Evolutionary conservation across 2,113 vertebrate genomes (phyloP).

Genomic region (Salvelinus sp.): DNA sequence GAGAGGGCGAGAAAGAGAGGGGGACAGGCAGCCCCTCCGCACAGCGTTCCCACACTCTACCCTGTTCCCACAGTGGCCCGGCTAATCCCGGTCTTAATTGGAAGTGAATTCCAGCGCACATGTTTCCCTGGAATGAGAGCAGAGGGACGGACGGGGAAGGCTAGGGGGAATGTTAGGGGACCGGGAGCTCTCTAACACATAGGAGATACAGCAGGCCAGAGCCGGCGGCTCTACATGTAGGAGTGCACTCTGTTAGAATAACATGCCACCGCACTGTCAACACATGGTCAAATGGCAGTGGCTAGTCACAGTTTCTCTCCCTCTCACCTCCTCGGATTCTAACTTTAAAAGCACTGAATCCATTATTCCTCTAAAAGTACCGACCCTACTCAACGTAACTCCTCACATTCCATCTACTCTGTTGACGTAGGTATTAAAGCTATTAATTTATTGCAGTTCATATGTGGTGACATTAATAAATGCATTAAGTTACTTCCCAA

Average conservation of each 20-base stretch:
- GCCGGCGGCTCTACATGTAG: constrained; percentile 53
- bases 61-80: constrained; percentile 74
- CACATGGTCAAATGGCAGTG: constrained; percentile 45
- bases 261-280: constrained; percentile 57
- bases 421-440: not conserved
- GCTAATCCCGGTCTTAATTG: constrained; percentile 83
- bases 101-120: constrained; percentile 78
- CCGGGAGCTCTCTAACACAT: constrained; percentile 47
- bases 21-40: constrained; percentile 50
- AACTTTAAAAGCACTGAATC: constrained; percentile 2
- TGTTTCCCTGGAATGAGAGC: constrained; percentile 64
- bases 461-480: not conserved
- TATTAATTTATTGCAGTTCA: constrained; percentile 11
- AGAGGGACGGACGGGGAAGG: constrained; percentile 39
- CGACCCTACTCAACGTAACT: not conserved
- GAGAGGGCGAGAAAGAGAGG: constrained; percentile 25
- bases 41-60: constrained; percentile 75
- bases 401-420: constrained; percentile 22
- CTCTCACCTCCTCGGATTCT: not conserved
- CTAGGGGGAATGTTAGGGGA: constrained; percentile 5
- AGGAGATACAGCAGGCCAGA: constrained; percentile 38
- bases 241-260: constrained; percentile 57
- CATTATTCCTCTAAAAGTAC: not conserved
- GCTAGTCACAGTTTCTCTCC: constrained; percentile 7
- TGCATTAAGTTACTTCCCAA: constrained; percentile 3